Evolutionary conservation across 2,797 vertebrate genomes (phyloP), one percentile per base, ranked within the genome.

Genomic region (Gallinago stenura): DNA sequence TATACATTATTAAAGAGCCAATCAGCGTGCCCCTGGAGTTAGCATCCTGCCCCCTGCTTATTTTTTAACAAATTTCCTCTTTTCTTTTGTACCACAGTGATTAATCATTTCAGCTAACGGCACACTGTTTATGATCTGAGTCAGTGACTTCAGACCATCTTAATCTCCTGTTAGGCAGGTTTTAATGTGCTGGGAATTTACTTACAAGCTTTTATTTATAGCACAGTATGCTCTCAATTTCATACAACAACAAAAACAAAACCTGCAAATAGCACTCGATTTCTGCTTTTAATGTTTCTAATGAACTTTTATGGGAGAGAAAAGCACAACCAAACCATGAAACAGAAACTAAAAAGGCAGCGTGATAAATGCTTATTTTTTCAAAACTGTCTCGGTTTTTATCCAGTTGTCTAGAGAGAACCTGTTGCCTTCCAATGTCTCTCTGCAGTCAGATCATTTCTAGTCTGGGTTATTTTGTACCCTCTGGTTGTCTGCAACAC

Each of bases 31-130:
- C 95, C 97, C 95, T 72, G 91, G 95, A 96, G 95, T 96, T 96
- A 95, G 93, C 93, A 94, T 84, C 87, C 91, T 95, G 90, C 94
- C 96, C 94, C 94, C 94, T 91, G 92, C 95, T 96, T 97, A 95
- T 97, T 97, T 97, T 96, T 96, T 96, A 97, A 97, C 97, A 98
- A 96, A 97, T 97, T 97, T 97, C 95, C 95, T 96, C 95, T 97
- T 95, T 94, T 95, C 96, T 94, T 97, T 95, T 39, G 4, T 97
- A 97, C 92, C 75, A 80, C 97, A 95, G 96, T 93, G 97, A 98
- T 98, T 98, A 97, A 98, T 98, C 93, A 97, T 97, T 94, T 97
- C 92, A 93, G 83, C 95, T 91, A 96, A 91, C 58, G 1, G 80
- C 45, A 0, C 83, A 90, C 72, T 94, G 97, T 96, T 96, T 97